phyloP scores from a whole-genome alignment of 2,113 vertebrate species.

The Tupaia chinensis region DNA sequence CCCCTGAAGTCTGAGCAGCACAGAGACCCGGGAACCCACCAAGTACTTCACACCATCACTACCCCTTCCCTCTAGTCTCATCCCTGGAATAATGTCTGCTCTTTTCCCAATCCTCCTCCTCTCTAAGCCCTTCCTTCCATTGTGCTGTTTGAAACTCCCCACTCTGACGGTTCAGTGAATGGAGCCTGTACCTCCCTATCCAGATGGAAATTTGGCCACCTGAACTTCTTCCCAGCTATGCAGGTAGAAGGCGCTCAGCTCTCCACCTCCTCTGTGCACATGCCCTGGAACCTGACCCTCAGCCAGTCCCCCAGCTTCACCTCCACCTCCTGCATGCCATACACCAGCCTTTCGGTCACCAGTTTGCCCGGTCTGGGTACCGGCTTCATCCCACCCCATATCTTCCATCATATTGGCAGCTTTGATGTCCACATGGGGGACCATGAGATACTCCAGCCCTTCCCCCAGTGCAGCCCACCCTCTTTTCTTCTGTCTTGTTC shows the following conservation, averaged over 20 bases:
- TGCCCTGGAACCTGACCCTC: not conserved
- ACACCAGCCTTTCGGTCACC: not conserved
- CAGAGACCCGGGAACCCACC: not conserved
- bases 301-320: not conserved
- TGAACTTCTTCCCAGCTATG: not conserved
- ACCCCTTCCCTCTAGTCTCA: not conserved
- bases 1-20: not conserved
- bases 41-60: not conserved
- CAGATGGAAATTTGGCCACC: not conserved
- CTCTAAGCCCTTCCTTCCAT: not conserved
- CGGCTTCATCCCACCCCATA: not conserved
- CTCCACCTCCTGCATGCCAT: too few relatives aligned
- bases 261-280: not conserved
- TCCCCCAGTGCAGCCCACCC: not conserved
- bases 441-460: not conserved
- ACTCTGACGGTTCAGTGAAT: not conserved
- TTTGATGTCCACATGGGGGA: not conserved
- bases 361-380: not conserved
- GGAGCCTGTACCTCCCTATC: too few relatives aligned
- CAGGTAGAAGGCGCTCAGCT: not conserved
- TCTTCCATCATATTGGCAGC: fast-evolving
- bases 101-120: too few relatives aligned
- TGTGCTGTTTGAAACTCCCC: too few relatives aligned
- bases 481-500: too few relatives aligned
- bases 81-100: not conserved